These are phyloP conservation scores for Coendou prehensilis DNA, from an alignment of 2,797 vertebrate species.

Conservation along the genomic window DNA sequence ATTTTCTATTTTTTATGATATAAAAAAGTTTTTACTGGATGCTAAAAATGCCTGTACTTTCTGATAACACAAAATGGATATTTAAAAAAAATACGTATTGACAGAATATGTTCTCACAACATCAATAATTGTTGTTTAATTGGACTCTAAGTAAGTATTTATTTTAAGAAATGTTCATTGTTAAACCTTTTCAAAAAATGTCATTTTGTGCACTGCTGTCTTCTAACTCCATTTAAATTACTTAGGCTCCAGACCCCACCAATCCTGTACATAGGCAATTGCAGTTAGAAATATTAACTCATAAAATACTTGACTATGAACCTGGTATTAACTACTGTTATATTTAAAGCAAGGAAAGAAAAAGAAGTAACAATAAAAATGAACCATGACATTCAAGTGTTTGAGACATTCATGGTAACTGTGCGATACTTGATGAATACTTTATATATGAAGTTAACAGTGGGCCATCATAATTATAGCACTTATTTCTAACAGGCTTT, in stretches of 20 bases:
- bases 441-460: conserved; percentile 26
- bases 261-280: neutral
- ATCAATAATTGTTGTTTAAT: neutral
- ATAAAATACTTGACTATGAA: conserved; percentile 13
- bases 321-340: neutral
- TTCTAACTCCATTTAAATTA: neutral
- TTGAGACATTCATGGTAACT: conserved; percentile 7
- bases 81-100: neutral
- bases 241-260: neutral
- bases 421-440: conserved; percentile 38
- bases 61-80: neutral
- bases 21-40: neutral
- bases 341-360: neutral
- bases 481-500: conserved; percentile 58
- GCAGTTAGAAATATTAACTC: neutral
- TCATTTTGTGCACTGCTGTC: neutral
- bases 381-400: neutral
- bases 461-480: neutral
- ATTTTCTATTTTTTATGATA: neutral
- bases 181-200: neutral
- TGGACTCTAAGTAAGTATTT: neutral
- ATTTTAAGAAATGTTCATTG: neutral
- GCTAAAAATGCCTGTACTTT: neutral
- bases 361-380: conserved; percentile 22
- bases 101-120: neutral